Evolutionary conservation across 2,797 vertebrate genomes (phyloP).

Genomic region (Rhynchotus rufescens): DNA sequence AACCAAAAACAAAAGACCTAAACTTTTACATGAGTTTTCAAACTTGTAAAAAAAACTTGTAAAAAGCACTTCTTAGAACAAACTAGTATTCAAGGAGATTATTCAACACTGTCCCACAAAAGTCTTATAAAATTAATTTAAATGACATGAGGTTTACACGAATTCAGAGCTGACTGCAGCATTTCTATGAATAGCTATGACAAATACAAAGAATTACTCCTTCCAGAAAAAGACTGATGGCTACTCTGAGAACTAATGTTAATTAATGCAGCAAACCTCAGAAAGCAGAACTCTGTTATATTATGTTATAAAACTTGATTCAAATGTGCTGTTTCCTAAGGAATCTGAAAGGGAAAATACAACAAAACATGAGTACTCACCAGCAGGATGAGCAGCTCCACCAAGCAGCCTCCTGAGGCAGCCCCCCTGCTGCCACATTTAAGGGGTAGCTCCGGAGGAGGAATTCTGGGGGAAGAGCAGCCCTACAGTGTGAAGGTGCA

Average conservation of each 20-base stretch:
- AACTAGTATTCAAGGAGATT: conserved; percentile 18
- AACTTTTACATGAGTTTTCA: not conserved
- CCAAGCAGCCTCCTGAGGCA: not conserved
- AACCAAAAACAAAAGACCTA: not conserved
- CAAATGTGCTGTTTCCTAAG: conserved; percentile 4
- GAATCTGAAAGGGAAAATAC: conserved; percentile 10
- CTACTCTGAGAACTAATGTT: not conserved
- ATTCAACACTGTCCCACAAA: conserved; percentile 20
- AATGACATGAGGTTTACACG: not conserved
- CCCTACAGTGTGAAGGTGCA: not conserved
- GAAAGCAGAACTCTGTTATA: not conserved
- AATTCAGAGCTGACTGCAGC: conserved; percentile 15
- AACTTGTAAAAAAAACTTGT: not conserved
- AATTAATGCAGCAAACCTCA: not conserved
- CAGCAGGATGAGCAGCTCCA: not conserved
- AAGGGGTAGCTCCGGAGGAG: not conserved
- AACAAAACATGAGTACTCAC: conserved; percentile 29
- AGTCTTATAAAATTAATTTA: conserved; percentile 43
- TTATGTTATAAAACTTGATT: not conserved
- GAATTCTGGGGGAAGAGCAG: conserved; percentile 14
- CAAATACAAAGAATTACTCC: not conserved
- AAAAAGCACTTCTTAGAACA: not conserved
- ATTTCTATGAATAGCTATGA: conserved; percentile 22
- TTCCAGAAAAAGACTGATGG: not conserved
- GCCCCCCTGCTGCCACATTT: not conserved